phyloP scores from a whole-genome alignment of 1,140 invertebrate species.

The Littorina saxatilis region DNA sequence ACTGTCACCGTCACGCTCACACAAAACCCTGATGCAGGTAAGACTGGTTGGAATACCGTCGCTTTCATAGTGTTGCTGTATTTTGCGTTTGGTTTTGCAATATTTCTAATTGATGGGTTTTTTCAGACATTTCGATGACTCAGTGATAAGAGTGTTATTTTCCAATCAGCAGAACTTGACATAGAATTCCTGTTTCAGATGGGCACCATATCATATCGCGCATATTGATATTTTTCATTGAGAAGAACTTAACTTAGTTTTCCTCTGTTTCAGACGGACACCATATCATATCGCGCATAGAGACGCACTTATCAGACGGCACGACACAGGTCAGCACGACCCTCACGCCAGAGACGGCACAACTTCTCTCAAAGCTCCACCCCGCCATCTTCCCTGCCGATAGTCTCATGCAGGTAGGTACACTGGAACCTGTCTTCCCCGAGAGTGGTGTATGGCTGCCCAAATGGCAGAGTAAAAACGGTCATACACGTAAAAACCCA shows the following conservation, averaged over 20 bases:
- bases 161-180: neutral
- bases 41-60: neutral
- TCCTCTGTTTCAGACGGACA: slow-evolving; percentile 67
- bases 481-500: too few species aligned
- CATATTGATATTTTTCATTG: too few species aligned
- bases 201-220: too few species aligned
- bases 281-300: slow-evolving; percentile 73
- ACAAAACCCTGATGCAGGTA: slow-evolving; percentile 71
- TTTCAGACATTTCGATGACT: neutral
- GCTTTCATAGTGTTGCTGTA: too few species aligned
- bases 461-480: too few species aligned
- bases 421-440: too few species aligned
- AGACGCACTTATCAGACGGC: slow-evolving; percentile 73
- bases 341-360: slow-evolving; percentile 71
- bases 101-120: too few species aligned
- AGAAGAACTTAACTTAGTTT: too few species aligned
- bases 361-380: slow-evolving; percentile 69
- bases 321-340: slow-evolving; percentile 70
- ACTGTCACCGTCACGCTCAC: slow-evolving; percentile 74
- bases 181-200: too few species aligned
- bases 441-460: too few species aligned
- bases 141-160: neutral
- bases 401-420: slow-evolving; percentile 64
- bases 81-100: too few species aligned
- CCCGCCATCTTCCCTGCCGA: slow-evolving; percentile 70